A percentile compares a stretch with the other conserved stretches of the same genome.
These are phyloP conservation scores for Aurelia aurita DNA, from an alignment of 30 jellyfish, hydroid and myxozoan species.

Conservation along the genomic window DNA sequence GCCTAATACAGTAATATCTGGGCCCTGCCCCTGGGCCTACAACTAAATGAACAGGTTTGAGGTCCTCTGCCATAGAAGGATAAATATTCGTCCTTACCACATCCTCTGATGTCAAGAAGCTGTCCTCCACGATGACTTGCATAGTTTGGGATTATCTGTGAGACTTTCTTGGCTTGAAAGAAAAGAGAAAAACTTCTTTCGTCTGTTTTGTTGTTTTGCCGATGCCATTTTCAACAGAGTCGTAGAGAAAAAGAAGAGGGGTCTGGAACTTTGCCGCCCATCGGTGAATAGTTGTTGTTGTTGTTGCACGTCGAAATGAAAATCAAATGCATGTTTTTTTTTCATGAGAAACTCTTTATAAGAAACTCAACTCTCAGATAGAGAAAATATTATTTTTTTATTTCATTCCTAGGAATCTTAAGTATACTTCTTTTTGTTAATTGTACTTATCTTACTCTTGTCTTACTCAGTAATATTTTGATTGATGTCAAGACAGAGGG, in stretches of 20 bases:
- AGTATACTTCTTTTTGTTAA: not conserved
- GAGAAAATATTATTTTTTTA: too few relatives aligned
- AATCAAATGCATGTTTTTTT: not conserved
- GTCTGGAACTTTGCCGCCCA: too few relatives aligned
- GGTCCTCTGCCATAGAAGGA: not conserved
- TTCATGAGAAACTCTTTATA: not conserved
- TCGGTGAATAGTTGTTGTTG: not conserved
- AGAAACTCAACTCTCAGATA: not conserved
- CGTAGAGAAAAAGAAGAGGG: too few relatives aligned
- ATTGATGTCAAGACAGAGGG: too few relatives aligned
- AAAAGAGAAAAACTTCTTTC: not conserved
- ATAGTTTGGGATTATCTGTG: constrained; percentile 41
- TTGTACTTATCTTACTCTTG: too few relatives aligned
- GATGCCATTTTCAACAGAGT: too few relatives aligned
- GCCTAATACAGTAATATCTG: too few relatives aligned
- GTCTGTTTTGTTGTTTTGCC: too few relatives aligned
- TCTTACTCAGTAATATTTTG: too few relatives aligned
- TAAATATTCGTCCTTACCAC: constrained; percentile 33
- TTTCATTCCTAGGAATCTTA: not conserved
- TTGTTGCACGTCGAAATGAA: not conserved
- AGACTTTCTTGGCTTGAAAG: constrained; percentile 46
- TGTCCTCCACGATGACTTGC: constrained; percentile 81
- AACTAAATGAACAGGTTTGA: too few relatives aligned
- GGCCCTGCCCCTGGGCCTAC: too few relatives aligned
- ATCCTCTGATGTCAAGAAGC: constrained; percentile 62